These are phyloP conservation scores for Pachydiplax longipennis DNA, from an alignment of 2,888 invertebrate genomes.

Conservation along the genomic window DNA sequence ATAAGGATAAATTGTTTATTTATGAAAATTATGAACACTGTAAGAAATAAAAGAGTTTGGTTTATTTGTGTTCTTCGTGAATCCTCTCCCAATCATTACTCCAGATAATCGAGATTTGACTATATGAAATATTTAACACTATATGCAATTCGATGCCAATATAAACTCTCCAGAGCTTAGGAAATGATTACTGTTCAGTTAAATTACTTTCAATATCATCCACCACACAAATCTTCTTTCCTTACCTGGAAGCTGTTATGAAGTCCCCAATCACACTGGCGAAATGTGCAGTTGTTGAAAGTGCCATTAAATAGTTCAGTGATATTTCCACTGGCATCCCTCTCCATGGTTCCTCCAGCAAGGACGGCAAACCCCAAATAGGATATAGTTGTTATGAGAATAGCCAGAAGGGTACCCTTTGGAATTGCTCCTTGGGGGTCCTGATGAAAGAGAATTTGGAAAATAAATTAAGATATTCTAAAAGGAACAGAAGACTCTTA, in stretches of 20 bases:
- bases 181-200: no score
- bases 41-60: no score
- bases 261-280: conserved; percentile 74
- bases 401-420: conserved; percentile 92
- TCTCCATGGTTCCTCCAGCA: conserved; percentile 75
- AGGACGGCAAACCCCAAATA: conserved; percentile 86
- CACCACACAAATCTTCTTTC: background rate
- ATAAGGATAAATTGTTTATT: no score
- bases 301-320: conserved; percentile 62
- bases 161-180: no score
- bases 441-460: conserved; percentile 59
- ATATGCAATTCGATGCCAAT: no score
- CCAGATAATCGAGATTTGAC: no score
- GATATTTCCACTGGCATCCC: conserved; percentile 81
- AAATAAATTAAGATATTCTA: conserved; percentile 21
- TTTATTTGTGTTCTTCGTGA: no score
- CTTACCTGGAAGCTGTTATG: conserved; percentile 80
- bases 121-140: no score
- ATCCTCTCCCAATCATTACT: no score
- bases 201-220: no score
- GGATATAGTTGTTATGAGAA: conserved; percentile 83
- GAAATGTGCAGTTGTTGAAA: conserved; percentile 66
- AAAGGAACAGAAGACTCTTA: conserved; percentile 30
- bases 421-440: conserved; percentile 89
- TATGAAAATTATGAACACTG: no score